Base-by-base conservation (phyloP, 2,113 vertebrate species). In the Chroicocephalus ridibundus region DNA sequence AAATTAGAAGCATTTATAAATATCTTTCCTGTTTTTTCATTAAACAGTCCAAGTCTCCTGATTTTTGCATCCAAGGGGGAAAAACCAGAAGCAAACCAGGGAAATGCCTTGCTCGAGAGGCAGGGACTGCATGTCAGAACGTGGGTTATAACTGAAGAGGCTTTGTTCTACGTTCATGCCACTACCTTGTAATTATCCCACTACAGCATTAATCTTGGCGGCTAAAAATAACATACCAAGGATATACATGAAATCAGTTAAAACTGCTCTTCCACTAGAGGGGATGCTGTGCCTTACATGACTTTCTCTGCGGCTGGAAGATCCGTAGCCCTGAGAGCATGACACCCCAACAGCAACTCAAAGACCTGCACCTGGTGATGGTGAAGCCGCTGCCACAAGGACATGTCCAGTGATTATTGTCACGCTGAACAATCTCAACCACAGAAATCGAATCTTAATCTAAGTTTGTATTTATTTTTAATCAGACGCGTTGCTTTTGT, bases 401-500 rank as follows among this genome's bases (percentile, higher is more conserved):
- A 55, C 57, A 47, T 24, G 2, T 40, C 49, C 44, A 32, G 2
- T 13, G 15, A 54, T 13, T 80, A 54, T 16, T 71, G 40, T 19
- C 51, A 68, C 47, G 58, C 24, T 51, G 22, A 82, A 68, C 22
- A 79, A 44, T 46, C 54, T 79, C 79, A 92, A 29, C 19, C 3
- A 31, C 68, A 96, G 69, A 81, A 86, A 72, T 71, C 29, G 95
- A 91, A 47, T 21, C 26, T 46, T 54, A 87, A 88, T 65, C 27
- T 47, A 79, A 90, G 70, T 72, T 42, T 88, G 82, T 71, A 82
- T 85, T 94, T 85, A 65, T 89, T 92, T 93, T 88, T 90, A 95
- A 95, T 82, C 69, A 93, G 44, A 34, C 9, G 11, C 0, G 0
- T 55, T 54, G 11, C 26, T 82, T 83, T 88, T 79, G 79, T 52